Evolutionary conservation across 1,140 invertebrate species (phyloP).

Genomic region (Neotoxoptera formosana): DNA sequence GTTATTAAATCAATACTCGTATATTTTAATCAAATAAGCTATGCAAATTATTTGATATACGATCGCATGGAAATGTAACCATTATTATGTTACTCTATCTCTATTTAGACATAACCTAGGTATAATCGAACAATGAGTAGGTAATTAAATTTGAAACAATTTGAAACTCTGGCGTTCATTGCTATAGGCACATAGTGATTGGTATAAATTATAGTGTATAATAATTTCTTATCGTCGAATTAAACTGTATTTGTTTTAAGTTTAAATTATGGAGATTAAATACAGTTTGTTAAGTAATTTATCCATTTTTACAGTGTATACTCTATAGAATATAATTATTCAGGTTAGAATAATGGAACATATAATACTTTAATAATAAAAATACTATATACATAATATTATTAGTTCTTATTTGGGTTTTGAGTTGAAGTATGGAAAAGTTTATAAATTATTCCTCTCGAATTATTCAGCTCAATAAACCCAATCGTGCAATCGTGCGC

Average conservation of each 20-base stretch:
- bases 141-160: not conserved
- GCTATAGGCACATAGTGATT: not conserved
- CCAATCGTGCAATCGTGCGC: too few relatives aligned
- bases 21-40: constrained; percentile 33
- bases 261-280: not conserved
- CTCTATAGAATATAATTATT: not conserved
- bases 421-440: not conserved
- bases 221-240: not conserved
- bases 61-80: not conserved
- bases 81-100: not conserved
- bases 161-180: constrained; percentile 11
- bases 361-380: not conserved
- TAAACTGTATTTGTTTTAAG: not conserved
- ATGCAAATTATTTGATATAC: constrained; percentile 21
- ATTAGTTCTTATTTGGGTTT: not conserved
- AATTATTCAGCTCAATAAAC: not conserved
- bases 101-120: not conserved
- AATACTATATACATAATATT: not conserved
- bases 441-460: not conserved
- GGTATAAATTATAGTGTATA: not conserved
- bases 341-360: not conserved
- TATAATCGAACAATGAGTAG: not conserved
- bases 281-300: not conserved
- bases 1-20: constrained; percentile 34
- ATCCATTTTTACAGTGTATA: not conserved